These are phyloP conservation scores for Lepus oiostolus DNA, from an alignment of 2,797 vertebrate genomes.

Conservation along the genomic window DNA sequence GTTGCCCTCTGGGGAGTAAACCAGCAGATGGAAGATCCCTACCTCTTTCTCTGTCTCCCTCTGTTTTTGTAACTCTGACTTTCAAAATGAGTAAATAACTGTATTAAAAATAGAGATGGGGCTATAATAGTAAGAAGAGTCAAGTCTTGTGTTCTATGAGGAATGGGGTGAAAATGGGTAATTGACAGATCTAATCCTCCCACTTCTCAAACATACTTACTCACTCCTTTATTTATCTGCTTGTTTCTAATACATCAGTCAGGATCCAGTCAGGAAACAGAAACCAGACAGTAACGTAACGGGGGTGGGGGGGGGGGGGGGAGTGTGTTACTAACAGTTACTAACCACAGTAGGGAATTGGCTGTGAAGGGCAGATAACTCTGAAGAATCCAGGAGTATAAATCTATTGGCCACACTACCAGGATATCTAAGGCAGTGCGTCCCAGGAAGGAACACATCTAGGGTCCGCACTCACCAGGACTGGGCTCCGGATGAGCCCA, in stretches of 20 bases:
- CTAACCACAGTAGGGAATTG: not conserved
- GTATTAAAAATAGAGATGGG: too few species aligned
- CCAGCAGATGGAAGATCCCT: too few species aligned
- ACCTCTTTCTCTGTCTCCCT: too few species aligned
- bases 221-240: not conserved
- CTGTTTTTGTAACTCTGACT: too few species aligned
- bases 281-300: not conserved
- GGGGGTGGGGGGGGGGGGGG: too few species aligned
- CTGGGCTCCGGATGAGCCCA: not conserved
- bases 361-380: not conserved
- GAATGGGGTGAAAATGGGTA: not conserved
- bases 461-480: not conserved
- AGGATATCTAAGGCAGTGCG: too few species aligned
- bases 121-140: not conserved
- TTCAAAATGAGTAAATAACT: too few species aligned
- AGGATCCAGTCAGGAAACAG: not conserved
- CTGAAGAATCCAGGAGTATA: not conserved
- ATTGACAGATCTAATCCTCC: not conserved
- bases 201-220: too few species aligned
- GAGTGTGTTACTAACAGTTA: not conserved
- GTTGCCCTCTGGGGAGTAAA: too few species aligned
- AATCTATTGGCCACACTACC: not conserved
- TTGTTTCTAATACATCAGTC: not conserved
- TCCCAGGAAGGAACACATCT: not conserved
- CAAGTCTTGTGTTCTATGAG: not conserved